Conservation (phyloP, 2,888 invertebrate genomes). For the Lacanobia wlatinum region DNA sequence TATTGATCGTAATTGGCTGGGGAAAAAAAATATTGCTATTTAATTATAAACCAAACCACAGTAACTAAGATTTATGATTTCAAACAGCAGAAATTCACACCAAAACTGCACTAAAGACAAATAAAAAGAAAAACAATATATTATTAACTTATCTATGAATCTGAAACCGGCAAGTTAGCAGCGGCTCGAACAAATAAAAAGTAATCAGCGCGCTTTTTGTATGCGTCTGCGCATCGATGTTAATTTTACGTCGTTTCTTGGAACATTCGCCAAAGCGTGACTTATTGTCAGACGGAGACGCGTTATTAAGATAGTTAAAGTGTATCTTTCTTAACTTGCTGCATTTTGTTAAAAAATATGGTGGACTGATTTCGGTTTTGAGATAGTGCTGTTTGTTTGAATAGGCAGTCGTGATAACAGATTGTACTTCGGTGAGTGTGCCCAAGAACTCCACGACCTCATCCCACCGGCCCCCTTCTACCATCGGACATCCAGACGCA, state of each 20-base stretch:
- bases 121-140: slow-evolving; percentile 34
- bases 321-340: slow-evolving; percentile 3
- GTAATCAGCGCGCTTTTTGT: slow-evolving; percentile 73
- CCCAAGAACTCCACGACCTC: no score
- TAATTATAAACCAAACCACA: background rate
- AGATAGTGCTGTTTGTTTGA: no score
- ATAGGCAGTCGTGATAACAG: no score
- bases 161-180: slow-evolving; percentile 42
- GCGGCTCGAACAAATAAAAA: slow-evolving; percentile 53
- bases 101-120: slow-evolving; percentile 1
- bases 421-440: no score
- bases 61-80: background rate
- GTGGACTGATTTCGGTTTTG: background rate
- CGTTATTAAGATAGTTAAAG: slow-evolving; percentile 49
- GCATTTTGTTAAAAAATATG: slow-evolving; percentile 20
- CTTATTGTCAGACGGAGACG: slow-evolving; percentile 47
- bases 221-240: slow-evolving; percentile 67
- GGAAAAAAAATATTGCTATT: background rate
- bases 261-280: slow-evolving; percentile 59
- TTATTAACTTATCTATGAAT: slow-evolving; percentile 48
- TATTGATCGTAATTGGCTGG: background rate
- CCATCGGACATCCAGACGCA: no score
- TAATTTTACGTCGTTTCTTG: slow-evolving; percentile 52
- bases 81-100: background rate
- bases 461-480: no score